Percentiles rank a stretch among this genome's conserved stretches.
Evolutionary conservation across 2,113 vertebrate genomes (phyloP).

Genomic region (Notothenia coriiceps): DNA sequence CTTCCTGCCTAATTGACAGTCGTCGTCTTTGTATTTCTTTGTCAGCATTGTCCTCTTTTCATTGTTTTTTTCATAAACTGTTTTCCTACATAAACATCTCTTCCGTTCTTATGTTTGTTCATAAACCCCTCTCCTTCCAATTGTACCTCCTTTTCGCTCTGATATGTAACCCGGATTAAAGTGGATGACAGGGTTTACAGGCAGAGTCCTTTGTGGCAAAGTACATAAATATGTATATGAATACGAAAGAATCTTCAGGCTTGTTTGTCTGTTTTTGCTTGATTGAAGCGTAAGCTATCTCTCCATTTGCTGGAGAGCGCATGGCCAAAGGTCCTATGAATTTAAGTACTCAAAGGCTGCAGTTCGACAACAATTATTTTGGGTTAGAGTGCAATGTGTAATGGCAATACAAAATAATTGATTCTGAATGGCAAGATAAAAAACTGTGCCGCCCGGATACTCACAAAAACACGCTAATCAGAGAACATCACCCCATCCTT

Average conservation of each 20-base stretch:
- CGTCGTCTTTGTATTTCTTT: constrained; percentile 23
- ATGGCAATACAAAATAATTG: not conserved
- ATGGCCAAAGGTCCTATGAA: constrained; percentile 31
- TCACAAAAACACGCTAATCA: no score
- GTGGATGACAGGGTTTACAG: constrained; percentile 27
- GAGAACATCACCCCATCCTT: no score
- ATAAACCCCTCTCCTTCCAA: not conserved
- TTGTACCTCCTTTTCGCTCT: not conserved
- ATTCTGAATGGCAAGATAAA: not conserved
- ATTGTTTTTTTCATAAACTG: not conserved
- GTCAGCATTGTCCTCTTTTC: constrained; percentile 53
- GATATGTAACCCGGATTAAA: constrained; percentile 17
- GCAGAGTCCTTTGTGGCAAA: constrained; percentile 23
- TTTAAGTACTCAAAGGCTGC: constrained; percentile 4
- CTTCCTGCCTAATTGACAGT: constrained; percentile 30
- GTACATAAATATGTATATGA: constrained; percentile 43
- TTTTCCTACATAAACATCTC: constrained; percentile 34
- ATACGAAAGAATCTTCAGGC: constrained; percentile 27
- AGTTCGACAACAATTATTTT: not conserved
- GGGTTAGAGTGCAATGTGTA: not conserved
- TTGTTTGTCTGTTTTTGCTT: constrained; percentile 31
- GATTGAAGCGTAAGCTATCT: constrained; percentile 47
- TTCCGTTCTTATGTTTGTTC: constrained; percentile 35
- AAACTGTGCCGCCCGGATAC: no score
- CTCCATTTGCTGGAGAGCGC: not conserved